Percentiles rank a stretch among this genome's conserved stretches.
Conservation (phyloP, 2,113 vertebrate genomes). For the Acrocephalus kingi region DNA sequence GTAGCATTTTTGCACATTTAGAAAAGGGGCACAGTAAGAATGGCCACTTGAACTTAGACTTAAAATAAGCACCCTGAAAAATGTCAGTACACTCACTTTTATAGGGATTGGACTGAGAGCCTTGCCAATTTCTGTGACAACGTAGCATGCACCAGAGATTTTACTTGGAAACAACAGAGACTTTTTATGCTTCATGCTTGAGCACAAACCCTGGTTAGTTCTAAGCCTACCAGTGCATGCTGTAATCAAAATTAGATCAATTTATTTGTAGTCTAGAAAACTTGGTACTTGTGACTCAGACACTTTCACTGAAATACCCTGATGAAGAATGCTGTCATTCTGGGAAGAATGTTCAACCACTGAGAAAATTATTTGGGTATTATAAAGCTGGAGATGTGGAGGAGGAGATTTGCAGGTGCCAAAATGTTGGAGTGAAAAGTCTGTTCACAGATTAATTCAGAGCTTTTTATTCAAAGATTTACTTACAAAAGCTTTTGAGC, state of each 20-base stretch:
- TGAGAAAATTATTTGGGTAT: accelerated
- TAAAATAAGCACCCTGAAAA: background rate
- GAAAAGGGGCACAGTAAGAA: background rate
- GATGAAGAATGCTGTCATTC: background rate
- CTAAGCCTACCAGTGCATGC: background rate
- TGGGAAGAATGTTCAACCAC: background rate
- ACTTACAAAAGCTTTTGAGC: background rate
- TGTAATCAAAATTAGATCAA: background rate
- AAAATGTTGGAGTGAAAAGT: background rate
- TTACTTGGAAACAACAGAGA: background rate
- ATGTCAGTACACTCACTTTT: background rate
- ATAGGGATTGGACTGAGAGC: background rate
- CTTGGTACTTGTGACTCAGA: background rate
- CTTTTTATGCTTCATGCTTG: background rate
- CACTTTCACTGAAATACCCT: background rate
- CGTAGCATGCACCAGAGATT: background rate
- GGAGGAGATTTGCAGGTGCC: background rate
- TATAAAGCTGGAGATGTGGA: background rate
- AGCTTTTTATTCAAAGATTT: background rate
- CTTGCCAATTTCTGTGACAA: background rate
- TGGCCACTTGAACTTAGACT: background rate
- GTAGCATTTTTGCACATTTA: background rate
- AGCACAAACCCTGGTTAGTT: background rate
- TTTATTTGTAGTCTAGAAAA: background rate
- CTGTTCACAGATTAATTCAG: background rate